Conservation (phyloP, 2,113 vertebrate genomes). For the Puffinus mauretanicus region DNA sequence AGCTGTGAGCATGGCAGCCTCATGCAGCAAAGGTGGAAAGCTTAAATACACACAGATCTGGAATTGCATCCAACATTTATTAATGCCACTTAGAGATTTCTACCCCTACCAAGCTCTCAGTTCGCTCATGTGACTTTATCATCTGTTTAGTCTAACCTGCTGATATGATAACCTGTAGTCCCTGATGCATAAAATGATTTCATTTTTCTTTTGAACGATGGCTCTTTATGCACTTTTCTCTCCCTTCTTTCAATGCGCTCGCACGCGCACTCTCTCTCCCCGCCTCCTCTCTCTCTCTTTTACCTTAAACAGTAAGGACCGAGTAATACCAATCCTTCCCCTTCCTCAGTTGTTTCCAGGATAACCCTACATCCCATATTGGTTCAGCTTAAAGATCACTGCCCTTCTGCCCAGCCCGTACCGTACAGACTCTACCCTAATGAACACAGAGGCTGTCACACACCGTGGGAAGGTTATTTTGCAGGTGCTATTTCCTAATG, state of each 20-base stretch:
- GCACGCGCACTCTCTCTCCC: background rate
- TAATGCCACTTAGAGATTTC: background rate
- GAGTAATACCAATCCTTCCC: background rate
- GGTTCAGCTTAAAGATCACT: background rate
- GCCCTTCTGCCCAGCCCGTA: background rate
- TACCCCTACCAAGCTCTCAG: background rate
- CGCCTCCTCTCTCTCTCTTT: background rate
- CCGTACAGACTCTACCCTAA: background rate
- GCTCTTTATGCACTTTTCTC: background rate
- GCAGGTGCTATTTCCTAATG: background rate
- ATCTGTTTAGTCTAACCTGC: background rate
- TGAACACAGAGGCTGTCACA: background rate
- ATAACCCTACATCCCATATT: background rate
- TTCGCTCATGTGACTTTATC: background rate
- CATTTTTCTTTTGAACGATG: background rate
- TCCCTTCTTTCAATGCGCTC: background rate
- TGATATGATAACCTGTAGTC: background rate
- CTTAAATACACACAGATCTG: background rate
- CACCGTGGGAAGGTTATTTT: background rate
- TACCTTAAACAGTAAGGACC: background rate
- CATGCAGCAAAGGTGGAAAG: background rate
- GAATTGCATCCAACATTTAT: background rate
- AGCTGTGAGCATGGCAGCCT: background rate
- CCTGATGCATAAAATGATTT: accelerated
- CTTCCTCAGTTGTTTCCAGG: background rate